Conservation (phyloP, 2,888 invertebrate species). For the Dicyrtoma fusca region DNA sequence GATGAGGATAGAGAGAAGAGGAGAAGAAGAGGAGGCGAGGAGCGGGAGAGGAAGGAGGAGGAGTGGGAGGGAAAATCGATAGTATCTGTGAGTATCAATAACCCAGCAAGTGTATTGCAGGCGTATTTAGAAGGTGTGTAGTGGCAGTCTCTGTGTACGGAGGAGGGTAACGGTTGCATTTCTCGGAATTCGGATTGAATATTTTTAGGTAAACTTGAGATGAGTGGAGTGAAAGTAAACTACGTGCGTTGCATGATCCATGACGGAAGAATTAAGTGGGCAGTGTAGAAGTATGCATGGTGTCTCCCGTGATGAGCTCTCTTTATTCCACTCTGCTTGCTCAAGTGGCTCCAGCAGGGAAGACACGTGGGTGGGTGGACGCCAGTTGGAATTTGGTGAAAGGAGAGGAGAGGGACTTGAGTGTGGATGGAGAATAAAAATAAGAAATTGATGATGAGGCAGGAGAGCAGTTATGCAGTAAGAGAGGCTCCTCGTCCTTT, state of each 20-base stretch:
- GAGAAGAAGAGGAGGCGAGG: constrained; percentile 5
- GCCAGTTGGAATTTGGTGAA: too few relatives aligned
- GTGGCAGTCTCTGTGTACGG: neutral
- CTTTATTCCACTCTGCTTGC: too few relatives aligned
- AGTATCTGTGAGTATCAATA: constrained; percentile 28
- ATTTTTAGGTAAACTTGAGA: too few relatives aligned
- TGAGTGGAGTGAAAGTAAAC: too few relatives aligned
- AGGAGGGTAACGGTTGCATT: neutral
- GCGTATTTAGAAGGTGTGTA: neutral
- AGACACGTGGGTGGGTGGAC: too few relatives aligned
- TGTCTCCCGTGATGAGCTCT: too few relatives aligned
- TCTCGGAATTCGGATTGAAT: neutral
- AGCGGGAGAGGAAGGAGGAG: constrained; percentile 17
- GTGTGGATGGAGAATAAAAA: neutral
- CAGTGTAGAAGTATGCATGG: too few relatives aligned
- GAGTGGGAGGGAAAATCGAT: constrained; percentile 29
- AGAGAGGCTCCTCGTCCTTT: neutral
- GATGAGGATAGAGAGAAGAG: neutral
- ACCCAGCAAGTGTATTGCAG: neutral
- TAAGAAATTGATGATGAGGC: constrained; percentile 12
- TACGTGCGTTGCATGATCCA: too few relatives aligned
- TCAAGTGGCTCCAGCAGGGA: too few relatives aligned
- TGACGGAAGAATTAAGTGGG: too few relatives aligned
- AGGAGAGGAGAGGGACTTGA: too few relatives aligned
- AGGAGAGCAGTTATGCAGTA: neutral